These are phyloP conservation scores for Gallirallus australis DNA, from an alignment of 2,797 vertebrate genomes.

Conservation along the genomic window DNA sequence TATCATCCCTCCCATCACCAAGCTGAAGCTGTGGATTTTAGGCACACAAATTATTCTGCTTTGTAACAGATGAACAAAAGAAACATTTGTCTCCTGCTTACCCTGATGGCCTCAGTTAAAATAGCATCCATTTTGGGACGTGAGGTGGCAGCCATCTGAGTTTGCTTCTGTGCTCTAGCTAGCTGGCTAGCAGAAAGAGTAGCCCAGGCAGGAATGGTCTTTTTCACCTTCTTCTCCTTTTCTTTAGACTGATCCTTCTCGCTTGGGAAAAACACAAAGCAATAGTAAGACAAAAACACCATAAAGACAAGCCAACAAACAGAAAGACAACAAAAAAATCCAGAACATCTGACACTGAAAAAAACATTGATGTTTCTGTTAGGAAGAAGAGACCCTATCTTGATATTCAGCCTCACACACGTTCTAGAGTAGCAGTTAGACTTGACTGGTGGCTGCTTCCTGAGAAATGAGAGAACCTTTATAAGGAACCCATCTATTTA, in stretches of 20 bases:
- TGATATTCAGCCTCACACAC: neutral
- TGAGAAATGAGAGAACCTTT: neutral
- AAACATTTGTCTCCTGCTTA: slow-evolving; percentile 47
- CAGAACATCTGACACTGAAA: neutral
- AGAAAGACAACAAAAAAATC: neutral
- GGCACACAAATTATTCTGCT: neutral
- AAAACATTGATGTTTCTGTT: neutral
- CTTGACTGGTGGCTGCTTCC: neutral
- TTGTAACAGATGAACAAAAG: neutral
- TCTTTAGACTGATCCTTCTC: slow-evolving; percentile 88
- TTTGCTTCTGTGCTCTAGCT: slow-evolving; percentile 85
- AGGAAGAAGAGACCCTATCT: neutral
- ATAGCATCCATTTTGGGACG: slow-evolving; percentile 95
- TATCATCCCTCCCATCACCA: neutral
- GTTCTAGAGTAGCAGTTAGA: neutral
- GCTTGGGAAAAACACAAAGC: slow-evolving; percentile 49
- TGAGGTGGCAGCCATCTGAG: slow-evolving; percentile 86
- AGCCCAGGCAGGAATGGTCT: slow-evolving; percentile 97
- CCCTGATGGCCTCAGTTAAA: slow-evolving; percentile 93
- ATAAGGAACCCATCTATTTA: neutral
- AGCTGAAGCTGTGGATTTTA: neutral
- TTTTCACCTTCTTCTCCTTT: slow-evolving; percentile 95
- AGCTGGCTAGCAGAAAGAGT: slow-evolving; percentile 91
- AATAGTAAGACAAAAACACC: neutral
- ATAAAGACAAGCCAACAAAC: neutral